A percentile compares a stretch with the other conserved stretches of the same genome.
phyloP scores from a whole-genome alignment of 2,797 vertebrate species.

The Toxotes lorentzi region DNA sequence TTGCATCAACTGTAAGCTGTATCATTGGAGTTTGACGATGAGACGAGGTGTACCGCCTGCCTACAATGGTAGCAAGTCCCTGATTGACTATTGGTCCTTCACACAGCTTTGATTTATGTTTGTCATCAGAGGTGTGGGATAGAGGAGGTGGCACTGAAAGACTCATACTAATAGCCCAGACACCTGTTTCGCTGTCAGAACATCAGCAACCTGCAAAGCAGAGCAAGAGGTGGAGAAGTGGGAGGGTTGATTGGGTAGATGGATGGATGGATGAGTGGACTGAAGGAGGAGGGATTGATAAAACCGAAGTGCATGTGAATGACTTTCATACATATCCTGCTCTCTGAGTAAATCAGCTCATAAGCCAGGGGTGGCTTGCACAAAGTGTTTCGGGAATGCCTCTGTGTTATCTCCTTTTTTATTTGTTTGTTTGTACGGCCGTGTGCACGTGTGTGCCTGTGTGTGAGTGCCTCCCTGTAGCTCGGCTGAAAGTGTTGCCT shows the following conservation, averaged over 20 bases:
- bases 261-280: slow-evolving; percentile 41
- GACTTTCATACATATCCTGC: slow-evolving; percentile 18
- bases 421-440: slow-evolving; percentile 50
- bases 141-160: slow-evolving; percentile 58
- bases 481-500: slow-evolving; percentile 44
- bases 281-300: slow-evolving; percentile 1
- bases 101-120: slow-evolving; percentile 60
- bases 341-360: slow-evolving; percentile 36
- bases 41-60: slow-evolving; percentile 5
- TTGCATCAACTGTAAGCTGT: background rate
- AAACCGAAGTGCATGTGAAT: slow-evolving; percentile 25
- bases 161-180: slow-evolving; percentile 53
- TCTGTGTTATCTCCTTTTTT: slow-evolving; percentile 30
- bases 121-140: slow-evolving; percentile 54
- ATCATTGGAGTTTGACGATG: slow-evolving; percentile 23
- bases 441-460: slow-evolving; percentile 27
- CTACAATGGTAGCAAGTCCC: slow-evolving; percentile 11
- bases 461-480: slow-evolving; percentile 36
- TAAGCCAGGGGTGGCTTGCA: slow-evolving; percentile 13
- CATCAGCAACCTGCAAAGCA: slow-evolving; percentile 47
- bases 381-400: slow-evolving; percentile 10
- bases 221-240: slow-evolving; percentile 46
- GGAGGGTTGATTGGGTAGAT: slow-evolving; percentile 41
- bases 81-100: slow-evolving; percentile 43
- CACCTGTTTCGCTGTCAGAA: slow-evolving; percentile 65